These are phyloP conservation scores for Chouioia cunea DNA, from an alignment of 2,888 invertebrate species.

Conservation along the genomic window DNA sequence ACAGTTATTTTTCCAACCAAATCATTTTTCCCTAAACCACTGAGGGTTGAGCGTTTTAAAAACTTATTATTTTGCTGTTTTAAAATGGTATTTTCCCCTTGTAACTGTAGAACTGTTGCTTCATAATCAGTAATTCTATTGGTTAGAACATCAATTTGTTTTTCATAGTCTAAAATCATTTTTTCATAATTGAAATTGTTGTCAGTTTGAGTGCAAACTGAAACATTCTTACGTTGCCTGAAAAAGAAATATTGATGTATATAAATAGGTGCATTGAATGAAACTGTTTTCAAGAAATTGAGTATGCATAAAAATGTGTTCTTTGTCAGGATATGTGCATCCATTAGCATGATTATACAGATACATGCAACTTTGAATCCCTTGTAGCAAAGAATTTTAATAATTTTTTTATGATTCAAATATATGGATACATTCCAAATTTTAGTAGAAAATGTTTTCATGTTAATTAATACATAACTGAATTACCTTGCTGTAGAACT, in stretches of 20 bases:
- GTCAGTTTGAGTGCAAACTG: conserved; percentile 34
- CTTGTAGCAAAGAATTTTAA: too few relatives aligned
- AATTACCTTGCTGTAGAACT: too few relatives aligned
- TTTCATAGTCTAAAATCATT: conserved; percentile 39
- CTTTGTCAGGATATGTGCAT: too few relatives aligned
- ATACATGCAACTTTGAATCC: too few relatives aligned
- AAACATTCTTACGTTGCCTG: background rate
- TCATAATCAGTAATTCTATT: conserved; percentile 39
- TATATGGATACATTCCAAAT: too few relatives aligned
- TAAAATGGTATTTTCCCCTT: conserved; percentile 29
- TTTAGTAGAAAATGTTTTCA: too few relatives aligned
- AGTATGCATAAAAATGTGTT: too few relatives aligned
- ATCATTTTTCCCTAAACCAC: background rate
- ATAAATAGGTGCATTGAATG: too few relatives aligned
- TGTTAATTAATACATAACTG: too few relatives aligned
- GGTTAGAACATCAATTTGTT: conserved; percentile 6
- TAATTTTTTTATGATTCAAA: too few relatives aligned
- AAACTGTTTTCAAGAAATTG: too few relatives aligned
- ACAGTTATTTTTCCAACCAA: conserved; percentile 1
- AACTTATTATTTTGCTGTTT: conserved; percentile 9
- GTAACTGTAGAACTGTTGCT: conserved; percentile 9
- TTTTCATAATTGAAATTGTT: conserved; percentile 26
- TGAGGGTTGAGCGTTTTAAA: background rate
- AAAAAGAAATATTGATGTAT: conserved; percentile 8
- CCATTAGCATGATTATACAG: too few relatives aligned